Evolutionary conservation across 1,140 invertebrate species (phyloP).

Genomic region (Tigriopus japonicus): DNA sequence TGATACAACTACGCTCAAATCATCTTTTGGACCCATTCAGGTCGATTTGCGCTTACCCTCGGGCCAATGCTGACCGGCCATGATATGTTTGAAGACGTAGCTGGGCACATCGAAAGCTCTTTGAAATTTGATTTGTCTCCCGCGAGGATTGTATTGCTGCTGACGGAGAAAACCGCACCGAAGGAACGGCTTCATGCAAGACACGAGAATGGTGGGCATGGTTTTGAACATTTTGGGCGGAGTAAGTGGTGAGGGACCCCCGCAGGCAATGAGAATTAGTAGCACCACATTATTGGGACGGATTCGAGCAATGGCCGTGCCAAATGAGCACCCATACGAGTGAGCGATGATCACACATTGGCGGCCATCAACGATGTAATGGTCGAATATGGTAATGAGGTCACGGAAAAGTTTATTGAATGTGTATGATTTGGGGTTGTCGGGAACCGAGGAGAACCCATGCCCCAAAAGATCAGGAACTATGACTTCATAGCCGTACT

Average conservation of each 20-base stretch:
- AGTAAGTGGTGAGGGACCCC: slow-evolving; percentile 45
- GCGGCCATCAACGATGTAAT: slow-evolving; percentile 26
- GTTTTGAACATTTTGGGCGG: slow-evolving; percentile 33
- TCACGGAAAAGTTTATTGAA: slow-evolving; percentile 43
- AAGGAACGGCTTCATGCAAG: slow-evolving; percentile 28
- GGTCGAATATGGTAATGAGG: slow-evolving; percentile 40
- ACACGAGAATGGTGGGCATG: slow-evolving; percentile 24
- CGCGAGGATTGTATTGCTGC: slow-evolving; percentile 18
- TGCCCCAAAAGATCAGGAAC: slow-evolving; percentile 51
- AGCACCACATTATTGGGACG: slow-evolving; percentile 39
- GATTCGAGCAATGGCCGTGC: slow-evolving; percentile 39
- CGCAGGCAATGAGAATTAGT: slow-evolving; percentile 46
- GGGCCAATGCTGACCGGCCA: slow-evolving; percentile 28
- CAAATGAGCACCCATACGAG: slow-evolving; percentile 46
- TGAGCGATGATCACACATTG: slow-evolving; percentile 37
- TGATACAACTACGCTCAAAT: background rate
- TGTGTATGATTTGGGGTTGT: slow-evolving; percentile 35
- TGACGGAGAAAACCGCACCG: slow-evolving; percentile 22
- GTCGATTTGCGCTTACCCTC: slow-evolving; percentile 21
- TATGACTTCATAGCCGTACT: slow-evolving; percentile 41
- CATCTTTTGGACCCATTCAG: background rate
- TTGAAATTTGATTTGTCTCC: slow-evolving; percentile 16
- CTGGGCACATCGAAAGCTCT: slow-evolving; percentile 18
- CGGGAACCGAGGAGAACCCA: slow-evolving; percentile 43
- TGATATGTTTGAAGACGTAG: slow-evolving; percentile 26